A percentile compares a stretch with the other conserved stretches of the same genome.
Conservation (phyloP, 1,140 invertebrate species). For the Daktulosphaira vitifoliae region DNA sequence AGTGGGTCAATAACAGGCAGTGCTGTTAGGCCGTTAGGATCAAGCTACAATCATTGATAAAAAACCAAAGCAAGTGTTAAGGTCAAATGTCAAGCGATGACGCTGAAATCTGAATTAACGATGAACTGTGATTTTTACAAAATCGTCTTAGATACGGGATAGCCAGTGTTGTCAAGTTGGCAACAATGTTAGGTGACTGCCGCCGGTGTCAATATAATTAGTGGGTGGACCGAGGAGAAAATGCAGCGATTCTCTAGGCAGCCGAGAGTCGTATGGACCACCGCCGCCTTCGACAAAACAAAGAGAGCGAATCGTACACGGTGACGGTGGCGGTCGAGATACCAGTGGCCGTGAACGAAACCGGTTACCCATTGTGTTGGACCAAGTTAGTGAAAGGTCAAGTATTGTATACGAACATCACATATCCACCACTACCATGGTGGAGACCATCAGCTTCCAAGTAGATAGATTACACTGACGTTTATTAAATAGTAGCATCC, state of each 20-base stretch:
- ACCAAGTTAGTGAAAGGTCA: constrained; percentile 18
- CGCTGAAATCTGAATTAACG: too few relatives aligned
- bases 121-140: too few relatives aligned
- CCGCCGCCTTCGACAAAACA: constrained; percentile 7
- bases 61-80: too few relatives aligned
- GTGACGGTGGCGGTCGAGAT: background rate
- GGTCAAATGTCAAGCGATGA: too few relatives aligned
- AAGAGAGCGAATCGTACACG: constrained; percentile 30
- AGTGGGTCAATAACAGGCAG: too few relatives aligned
- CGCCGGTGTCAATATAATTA: constrained; percentile 19
- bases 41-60: too few relatives aligned
- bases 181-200: constrained; percentile 1
- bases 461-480: background rate
- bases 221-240: constrained; percentile 10
- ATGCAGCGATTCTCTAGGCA: constrained; percentile 8
- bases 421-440: background rate
- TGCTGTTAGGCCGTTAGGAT: too few relatives aligned
- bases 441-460: background rate
- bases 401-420: constrained; percentile 2
- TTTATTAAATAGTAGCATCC: too few relatives aligned
- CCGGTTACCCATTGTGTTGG: constrained; percentile 21
- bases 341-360: constrained; percentile 29
- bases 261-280: background rate
- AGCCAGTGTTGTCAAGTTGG: background rate
- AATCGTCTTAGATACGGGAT: too few relatives aligned